Percentiles rank a stretch among this genome's conserved stretches.
Evolutionary conservation across 2,113 vertebrate species (phyloP).

Genomic region (Sminthopsis crassicaudata): DNA sequence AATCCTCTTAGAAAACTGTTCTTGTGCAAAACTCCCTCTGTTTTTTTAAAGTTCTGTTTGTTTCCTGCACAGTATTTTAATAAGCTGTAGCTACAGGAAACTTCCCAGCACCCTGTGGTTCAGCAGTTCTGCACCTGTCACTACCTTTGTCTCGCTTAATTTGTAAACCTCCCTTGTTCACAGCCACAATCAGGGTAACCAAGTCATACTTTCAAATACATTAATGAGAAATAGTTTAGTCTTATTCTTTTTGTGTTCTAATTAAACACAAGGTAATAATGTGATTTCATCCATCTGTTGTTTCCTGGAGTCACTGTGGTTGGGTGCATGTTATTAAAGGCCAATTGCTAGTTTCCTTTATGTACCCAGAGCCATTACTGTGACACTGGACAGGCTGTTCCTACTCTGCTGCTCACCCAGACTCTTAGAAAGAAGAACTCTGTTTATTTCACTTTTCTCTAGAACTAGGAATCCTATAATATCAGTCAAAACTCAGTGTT

Average conservation of each 20-base stretch:
- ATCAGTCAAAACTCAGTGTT: background rate
- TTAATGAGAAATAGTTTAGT: constrained; percentile 54
- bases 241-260: constrained; percentile 56
- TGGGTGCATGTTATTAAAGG: background rate
- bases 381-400: background rate
- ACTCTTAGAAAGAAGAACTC: constrained; percentile 33
- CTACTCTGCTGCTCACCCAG: background rate
- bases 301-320: constrained; percentile 6
- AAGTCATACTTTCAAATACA: constrained; percentile 34
- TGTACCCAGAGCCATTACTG: constrained; percentile 21
- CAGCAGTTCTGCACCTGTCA: constrained; percentile 68
- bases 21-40: constrained; percentile 50
- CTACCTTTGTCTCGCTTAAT: constrained; percentile 76
- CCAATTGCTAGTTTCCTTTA: constrained; percentile 62
- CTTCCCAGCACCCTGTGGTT: constrained; percentile 51
- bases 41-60: constrained; percentile 62
- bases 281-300: constrained; percentile 11
- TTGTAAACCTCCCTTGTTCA: constrained; percentile 68
- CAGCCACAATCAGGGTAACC: constrained; percentile 72
- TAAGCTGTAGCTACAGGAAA: constrained; percentile 66
- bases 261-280: constrained; percentile 56
- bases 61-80: constrained; percentile 76
- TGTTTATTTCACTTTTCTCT: constrained; percentile 54
- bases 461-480: constrained; percentile 6
- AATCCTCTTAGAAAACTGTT: constrained; percentile 61